phyloP scores from a whole-genome alignment of 2,797 vertebrate species.

The Podarcis lilfordi region DNA sequence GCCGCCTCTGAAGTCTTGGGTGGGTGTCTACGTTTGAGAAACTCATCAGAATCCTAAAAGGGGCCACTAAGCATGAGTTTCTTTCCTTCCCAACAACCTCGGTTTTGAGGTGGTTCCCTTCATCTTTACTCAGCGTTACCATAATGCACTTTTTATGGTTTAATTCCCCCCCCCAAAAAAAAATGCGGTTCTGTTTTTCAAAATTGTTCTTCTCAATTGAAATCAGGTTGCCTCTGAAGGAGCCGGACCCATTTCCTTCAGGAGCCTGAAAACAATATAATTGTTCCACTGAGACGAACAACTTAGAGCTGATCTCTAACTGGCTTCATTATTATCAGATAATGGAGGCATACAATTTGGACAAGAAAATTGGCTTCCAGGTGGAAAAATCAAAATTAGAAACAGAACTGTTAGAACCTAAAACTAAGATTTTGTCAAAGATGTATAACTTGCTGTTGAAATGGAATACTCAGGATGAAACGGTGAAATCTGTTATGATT shows the following conservation, averaged over 20 bases:
- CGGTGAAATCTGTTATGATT: no score
- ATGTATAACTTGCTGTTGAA: no score
- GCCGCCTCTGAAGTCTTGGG: not conserved
- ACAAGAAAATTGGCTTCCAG: no score
- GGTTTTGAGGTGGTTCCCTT: slow-evolving; percentile 69
- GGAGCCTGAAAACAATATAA: slow-evolving; percentile 62
- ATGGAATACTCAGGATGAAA: no score
- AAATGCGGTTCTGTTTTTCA: slow-evolving; percentile 69
- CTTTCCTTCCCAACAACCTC: slow-evolving; percentile 68
- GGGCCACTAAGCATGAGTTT: slow-evolving; percentile 5
- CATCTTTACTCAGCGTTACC: slow-evolving; percentile 72
- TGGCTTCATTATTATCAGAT: no score
- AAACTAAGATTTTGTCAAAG: no score
- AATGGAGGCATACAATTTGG: no score
- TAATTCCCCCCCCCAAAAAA: no score
- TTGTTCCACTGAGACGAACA: slow-evolving; percentile 65
- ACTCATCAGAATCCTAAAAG: not conserved
- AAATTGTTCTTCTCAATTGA: slow-evolving; percentile 77
- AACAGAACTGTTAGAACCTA: no score
- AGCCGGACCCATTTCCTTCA: slow-evolving; percentile 72
- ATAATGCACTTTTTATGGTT: no score
- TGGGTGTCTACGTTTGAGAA: not conserved
- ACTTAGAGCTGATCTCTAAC: slow-evolving; percentile 56
- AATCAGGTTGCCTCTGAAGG: slow-evolving; percentile 79
- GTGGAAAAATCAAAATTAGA: no score